Percentiles rank a stretch among this genome's conserved stretches.
Evolutionary conservation across 2,888 invertebrate genomes (phyloP).

Genomic region (Teleogryllus oceanicus): DNA sequence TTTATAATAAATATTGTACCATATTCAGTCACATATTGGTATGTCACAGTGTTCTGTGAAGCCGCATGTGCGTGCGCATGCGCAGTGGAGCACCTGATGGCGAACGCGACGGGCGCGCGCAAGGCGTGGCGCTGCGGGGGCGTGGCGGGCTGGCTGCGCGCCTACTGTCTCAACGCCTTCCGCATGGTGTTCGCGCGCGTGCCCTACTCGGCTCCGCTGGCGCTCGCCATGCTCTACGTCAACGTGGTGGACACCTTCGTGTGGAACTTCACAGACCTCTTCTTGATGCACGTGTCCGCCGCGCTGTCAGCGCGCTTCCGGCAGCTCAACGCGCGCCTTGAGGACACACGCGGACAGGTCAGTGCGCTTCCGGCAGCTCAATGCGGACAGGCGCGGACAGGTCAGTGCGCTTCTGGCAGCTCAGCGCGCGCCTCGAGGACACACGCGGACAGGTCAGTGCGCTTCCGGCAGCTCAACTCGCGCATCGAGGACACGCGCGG

Average conservation of each 20-base stretch:
- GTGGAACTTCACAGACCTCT: neutral
- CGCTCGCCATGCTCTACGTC: neutral
- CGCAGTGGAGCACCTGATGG: neutral
- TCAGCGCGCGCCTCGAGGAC: neutral
- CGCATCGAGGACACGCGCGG: too few relatives aligned
- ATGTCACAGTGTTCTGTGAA: too few relatives aligned
- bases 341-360: neutral
- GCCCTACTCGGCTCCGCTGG: neutral
- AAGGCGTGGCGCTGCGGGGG: neutral
- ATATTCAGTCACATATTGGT: too few relatives aligned
- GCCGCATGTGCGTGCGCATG: too few relatives aligned
- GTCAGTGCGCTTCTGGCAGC: neutral
- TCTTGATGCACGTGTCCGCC: neutral
- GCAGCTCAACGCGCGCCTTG: neutral
- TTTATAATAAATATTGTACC: too few relatives aligned
- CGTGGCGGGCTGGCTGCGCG: neutral
- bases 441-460: neutral
- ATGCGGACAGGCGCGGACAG: too few relatives aligned
- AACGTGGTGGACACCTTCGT: neutral
- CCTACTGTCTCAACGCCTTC: neutral
- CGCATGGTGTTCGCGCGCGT: neutral
- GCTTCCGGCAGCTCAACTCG: too few relatives aligned
- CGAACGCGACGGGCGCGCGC: slow-evolving; percentile 4
- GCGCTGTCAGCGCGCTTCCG: neutral
- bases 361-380: too few relatives aligned